Conservation (phyloP, 1,140 invertebrate species). For the Eumaeus atala region DNA sequence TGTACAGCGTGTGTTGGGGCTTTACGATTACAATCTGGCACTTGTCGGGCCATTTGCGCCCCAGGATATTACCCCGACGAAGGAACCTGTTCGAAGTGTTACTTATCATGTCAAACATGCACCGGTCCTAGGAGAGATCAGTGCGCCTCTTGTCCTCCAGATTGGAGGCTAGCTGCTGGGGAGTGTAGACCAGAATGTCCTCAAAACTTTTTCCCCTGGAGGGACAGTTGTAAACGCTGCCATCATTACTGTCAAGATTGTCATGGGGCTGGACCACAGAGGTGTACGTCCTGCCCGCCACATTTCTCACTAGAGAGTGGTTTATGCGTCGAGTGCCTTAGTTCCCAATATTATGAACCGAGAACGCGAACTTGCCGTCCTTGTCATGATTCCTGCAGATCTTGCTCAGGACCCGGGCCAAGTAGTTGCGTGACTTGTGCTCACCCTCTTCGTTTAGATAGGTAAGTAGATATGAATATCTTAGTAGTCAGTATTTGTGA, state of each 20-base stretch:
- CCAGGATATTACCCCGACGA: slow-evolving; percentile 87
- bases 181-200: slow-evolving; percentile 89
- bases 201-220: slow-evolving; percentile 85
- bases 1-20: slow-evolving; percentile 84
- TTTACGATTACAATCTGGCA: slow-evolving; percentile 85
- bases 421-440: slow-evolving; percentile 81
- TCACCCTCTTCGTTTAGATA: slow-evolving; percentile 79
- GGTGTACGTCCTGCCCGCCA: slow-evolving; percentile 81
- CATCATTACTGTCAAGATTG: slow-evolving; percentile 88
- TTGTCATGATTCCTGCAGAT: slow-evolving; percentile 81
- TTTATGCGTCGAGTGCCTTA: slow-evolving; percentile 82
- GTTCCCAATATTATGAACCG: slow-evolving; percentile 82
- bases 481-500: neutral
- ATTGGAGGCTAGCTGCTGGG: slow-evolving; percentile 84
- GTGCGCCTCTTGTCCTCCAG: slow-evolving; percentile 85
- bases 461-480: slow-evolving; percentile 38
- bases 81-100: slow-evolving; percentile 86
- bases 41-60: slow-evolving; percentile 84
- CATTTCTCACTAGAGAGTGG: slow-evolving; percentile 82
- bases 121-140: slow-evolving; percentile 84
- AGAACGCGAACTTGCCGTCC: slow-evolving; percentile 79
- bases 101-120: slow-evolving; percentile 82
- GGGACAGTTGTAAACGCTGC: slow-evolving; percentile 86
- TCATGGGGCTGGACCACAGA: slow-evolving; percentile 75
- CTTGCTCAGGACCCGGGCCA: slow-evolving; percentile 81